Base-by-base conservation (phyloP, 2,888 invertebrate genomes). In the Diarsia rubi region DNA sequence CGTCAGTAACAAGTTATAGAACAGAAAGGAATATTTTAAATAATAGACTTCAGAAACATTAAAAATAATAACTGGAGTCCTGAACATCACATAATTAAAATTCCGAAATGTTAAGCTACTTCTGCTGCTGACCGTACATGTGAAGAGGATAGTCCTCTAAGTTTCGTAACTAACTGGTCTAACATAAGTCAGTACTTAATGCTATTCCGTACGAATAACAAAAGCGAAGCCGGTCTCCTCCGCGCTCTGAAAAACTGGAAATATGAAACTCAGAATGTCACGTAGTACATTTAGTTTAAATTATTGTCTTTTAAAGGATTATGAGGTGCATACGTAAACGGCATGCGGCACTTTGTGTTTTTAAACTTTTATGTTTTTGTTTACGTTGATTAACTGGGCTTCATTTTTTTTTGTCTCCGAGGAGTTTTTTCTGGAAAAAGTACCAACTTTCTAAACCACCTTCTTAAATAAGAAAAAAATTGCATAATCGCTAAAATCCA, bases 211-310 rank as follows among this genome's bases (percentile, higher is more conserved):
- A 37, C 19, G 44, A 64, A 68, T 24, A 69, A 65, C 68, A 65
- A 65, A 63, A 49, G 31, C 21, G 19, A 47, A 70, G 24, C 12
- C n/a, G 8, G 64, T 16, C 16, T 57, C 64, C 14, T 52, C 52
- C 27, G n/a, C n/a, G 60, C 63, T 37, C 16, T 37, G 24, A 52
- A 67, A 69, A 75, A 62, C 52, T 24, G 54, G 31, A 66, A 57
- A 64, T 69, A 54, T 31, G 47, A 49, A 44, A 81, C 47, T n/a
- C 44, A 63, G 59, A 67, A 57, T 73, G 27, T 68, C 63, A 24
- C 79, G 72, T 71, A 31, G 37, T 52, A 65, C 37, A 62, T 59
- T 19, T 42, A 12, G 16, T 67, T 9, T 47, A 47, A 37, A 24
- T 66, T 37, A 37, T 47, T 69, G 47, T 14, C n/a, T 14, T 14